phyloP scores from a whole-genome alignment of 2,888 invertebrate species.

The Cenopis cana region DNA sequence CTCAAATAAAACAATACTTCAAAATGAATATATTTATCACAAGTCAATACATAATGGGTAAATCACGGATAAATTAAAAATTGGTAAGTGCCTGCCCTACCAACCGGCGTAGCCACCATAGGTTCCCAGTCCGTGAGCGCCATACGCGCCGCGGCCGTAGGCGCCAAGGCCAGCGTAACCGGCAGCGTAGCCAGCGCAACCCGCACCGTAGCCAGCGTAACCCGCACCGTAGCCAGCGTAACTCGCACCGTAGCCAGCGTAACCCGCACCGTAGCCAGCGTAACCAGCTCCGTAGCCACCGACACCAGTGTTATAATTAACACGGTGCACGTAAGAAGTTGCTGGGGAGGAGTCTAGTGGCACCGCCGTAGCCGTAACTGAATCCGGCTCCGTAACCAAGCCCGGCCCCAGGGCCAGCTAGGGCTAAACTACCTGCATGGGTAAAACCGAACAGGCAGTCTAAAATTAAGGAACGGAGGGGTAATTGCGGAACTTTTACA shows the following conservation, averaged over 20 bases:
- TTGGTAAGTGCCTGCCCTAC: neutral
- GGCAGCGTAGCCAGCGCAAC: neutral
- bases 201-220: slow-evolving; percentile 3
- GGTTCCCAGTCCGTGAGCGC: neutral
- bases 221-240: slow-evolving; percentile 6
- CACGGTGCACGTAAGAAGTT: slow-evolving; percentile 20
- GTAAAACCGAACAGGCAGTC: slow-evolving; percentile 17
- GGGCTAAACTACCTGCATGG: slow-evolving; percentile 10
- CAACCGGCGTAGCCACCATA: slow-evolving; percentile 10
- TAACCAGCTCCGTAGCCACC: slow-evolving; percentile 10
- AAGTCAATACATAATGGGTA: neutral
- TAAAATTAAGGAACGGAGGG: slow-evolving; percentile 2
- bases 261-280: slow-evolving; percentile 5
- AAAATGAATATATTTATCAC: neutral
- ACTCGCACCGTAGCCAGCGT: slow-evolving; percentile 3
- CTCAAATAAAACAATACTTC: neutral
- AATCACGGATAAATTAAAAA: neutral
- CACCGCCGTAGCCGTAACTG: neutral
- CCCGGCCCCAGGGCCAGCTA: slow-evolving; percentile 1
- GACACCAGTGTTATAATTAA: slow-evolving; percentile 20
- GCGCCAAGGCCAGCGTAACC: slow-evolving; percentile 15
- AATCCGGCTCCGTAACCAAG: slow-evolving; percentile 4
- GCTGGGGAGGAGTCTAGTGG: slow-evolving; percentile 2
- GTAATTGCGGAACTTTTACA: no score
- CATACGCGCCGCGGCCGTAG: neutral